Base-by-base conservation (phyloP, 1,140 invertebrate species). In the Sycophaga agraensis region DNA sequence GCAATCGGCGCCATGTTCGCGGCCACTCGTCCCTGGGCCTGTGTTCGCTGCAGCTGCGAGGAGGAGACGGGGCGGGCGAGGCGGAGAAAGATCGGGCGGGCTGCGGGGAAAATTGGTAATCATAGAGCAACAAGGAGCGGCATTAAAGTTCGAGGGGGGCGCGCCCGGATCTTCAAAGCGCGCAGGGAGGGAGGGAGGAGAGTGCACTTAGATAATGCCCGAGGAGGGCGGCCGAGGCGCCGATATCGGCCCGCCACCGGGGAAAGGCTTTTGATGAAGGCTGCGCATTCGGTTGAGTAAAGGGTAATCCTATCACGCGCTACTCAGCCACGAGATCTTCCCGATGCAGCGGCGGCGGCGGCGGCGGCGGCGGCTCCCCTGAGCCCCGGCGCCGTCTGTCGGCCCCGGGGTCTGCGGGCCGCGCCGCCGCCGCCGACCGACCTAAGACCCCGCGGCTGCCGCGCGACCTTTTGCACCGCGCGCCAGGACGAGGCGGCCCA, bases 261-360 rank as follows among this genome's bases (percentile, higher is more conserved):
- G 42, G 43, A 6, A 19, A 37, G 70, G 74, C 78, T 79, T 80
- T 80, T 80, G 79, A 80, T 80, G 79, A 79, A 80, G 77, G 71
- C 69, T 78, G 42, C 72, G 76, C 80, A 77, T 80, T 80, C 73
- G 70, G 76, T 78, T 78, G 75, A 80, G 79, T 80, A 79, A 80
- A 80, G 79, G 78, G 79, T 80, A 82, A 82, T 80, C 79, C 79
- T 79, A 80, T 81, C 79, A 80, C 68, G 79, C 73, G 76, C 75
- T 73, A 66, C 34, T 37, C 60, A 72, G 70, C 71, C 77, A 80
- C 74, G 74, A 77, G 77, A 81, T 79, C 77, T 78, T 76, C 70
- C 35, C 22, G 50, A 54, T 40, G 50, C 50, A 54, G n/a, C n/a
- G n/a, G n/a, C n/a, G n/a, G n/a, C n/a, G n/a, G n/a, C n/a, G n/a